Evolutionary conservation across 1,140 invertebrate genomes (phyloP).

Genomic region (Idris sp.): DNA sequence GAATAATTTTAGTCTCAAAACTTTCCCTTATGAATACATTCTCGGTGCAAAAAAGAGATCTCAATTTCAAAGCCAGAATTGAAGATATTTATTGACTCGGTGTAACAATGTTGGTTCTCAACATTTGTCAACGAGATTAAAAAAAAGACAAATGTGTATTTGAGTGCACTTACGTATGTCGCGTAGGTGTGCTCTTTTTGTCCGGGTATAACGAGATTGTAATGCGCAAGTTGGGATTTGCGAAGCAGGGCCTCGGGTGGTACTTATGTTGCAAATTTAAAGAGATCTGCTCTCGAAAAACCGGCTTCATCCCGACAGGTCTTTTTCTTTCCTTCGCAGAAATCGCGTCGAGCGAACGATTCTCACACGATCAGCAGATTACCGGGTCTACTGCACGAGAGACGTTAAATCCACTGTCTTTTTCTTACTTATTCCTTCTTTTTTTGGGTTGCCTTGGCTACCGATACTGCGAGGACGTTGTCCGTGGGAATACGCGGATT

Average conservation of each 20-base stretch:
- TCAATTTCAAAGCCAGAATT: constrained; percentile 16
- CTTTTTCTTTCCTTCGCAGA: constrained; percentile 52
- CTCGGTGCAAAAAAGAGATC: constrained; percentile 22
- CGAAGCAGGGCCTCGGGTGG: constrained; percentile 37
- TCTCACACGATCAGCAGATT: constrained; percentile 64
- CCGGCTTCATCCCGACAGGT: constrained; percentile 57
- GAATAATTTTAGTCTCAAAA: constrained; percentile 2
- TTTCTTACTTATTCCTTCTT: constrained; percentile 18
- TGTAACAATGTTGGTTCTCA: constrained; percentile 27
- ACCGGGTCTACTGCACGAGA: constrained; percentile 26
- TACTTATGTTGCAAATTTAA: constrained; percentile 62
- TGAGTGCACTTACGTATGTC: constrained; percentile 27
- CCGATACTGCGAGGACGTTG: constrained; percentile 25
- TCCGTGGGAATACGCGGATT: constrained; percentile 50
- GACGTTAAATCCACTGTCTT: constrained; percentile 28
- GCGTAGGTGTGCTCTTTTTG: constrained; percentile 45
- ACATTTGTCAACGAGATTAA: constrained; percentile 56
- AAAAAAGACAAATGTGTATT: constrained; percentile 37
- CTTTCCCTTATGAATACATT: constrained; percentile 33
- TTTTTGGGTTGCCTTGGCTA: constrained; percentile 29
- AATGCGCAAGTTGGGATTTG: constrained; percentile 41
- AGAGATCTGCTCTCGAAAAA: constrained; percentile 59
- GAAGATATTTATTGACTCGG: constrained; percentile 40
- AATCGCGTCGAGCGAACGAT: constrained; percentile 54
- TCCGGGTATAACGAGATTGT: constrained; percentile 47